Percentiles rank a stretch among this genome's conserved stretches.
Conservation (phyloP, 2,888 invertebrate genomes). For the Melolontha melolontha region DNA sequence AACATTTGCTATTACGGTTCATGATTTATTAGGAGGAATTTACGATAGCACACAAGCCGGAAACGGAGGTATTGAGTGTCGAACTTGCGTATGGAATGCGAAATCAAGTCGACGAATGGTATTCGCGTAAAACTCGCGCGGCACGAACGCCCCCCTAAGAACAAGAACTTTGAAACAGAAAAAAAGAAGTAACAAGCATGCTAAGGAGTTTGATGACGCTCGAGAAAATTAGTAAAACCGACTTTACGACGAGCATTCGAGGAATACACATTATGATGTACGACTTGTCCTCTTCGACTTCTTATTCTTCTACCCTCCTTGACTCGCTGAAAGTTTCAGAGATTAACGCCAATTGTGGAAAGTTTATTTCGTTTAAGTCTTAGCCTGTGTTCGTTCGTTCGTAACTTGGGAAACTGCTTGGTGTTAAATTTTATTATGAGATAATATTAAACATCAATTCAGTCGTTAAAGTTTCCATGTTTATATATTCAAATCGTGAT, state of each 20-base stretch:
- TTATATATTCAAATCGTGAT: too few relatives aligned
- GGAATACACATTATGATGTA: constrained; percentile 33
- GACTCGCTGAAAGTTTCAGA: constrained; percentile 12
- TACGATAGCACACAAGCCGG: too few relatives aligned
- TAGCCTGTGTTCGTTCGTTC: background rate
- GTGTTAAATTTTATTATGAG: constrained; percentile 1
- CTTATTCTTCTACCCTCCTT: constrained; percentile 11
- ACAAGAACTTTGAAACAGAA: too few relatives aligned
- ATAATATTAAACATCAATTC: constrained; percentile 1
- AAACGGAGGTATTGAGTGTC: too few relatives aligned
- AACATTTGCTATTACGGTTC: too few relatives aligned
- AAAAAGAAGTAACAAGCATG: constrained; percentile 8
- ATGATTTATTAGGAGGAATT: too few relatives aligned
- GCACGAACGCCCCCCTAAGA: too few relatives aligned
- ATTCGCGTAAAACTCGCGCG: too few relatives aligned
- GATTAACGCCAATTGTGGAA: constrained; percentile 28
- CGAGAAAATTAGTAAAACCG: constrained; percentile 19
- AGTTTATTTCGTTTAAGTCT: constrained; percentile 26
- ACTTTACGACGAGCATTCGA: constrained; percentile 10
- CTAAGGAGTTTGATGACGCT: constrained; percentile 17
- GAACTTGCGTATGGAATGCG: too few relatives aligned
- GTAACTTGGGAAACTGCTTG: background rate
- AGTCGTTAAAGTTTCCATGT: too few relatives aligned
- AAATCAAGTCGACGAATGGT: too few relatives aligned
- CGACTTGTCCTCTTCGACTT: constrained; percentile 28